Base-by-base conservation (phyloP, 2,797 vertebrate species). In the Squalus acanthias region DNA sequence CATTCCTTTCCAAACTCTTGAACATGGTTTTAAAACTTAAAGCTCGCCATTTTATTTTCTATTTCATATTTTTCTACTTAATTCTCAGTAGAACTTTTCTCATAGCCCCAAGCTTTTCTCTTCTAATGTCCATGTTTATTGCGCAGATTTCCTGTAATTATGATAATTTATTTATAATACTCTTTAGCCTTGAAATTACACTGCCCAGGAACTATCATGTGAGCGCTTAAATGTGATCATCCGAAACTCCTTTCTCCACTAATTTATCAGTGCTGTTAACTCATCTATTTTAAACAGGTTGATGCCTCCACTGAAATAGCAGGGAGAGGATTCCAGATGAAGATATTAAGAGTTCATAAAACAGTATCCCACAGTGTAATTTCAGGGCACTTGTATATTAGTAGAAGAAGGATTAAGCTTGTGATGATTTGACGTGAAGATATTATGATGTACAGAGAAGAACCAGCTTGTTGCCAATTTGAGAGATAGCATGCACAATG, bases 341-440 rank as follows among this genome's bases (percentile, higher is more conserved):
- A 85, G 22, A 50, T 39, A 85, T 85, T 50, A 85, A 50, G 82
- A 24, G 82, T 22, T 85, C 82, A 85, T 85, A 50, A 85, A 50
- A 85, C 82, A 85, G 82, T 85, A 85, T 85, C 82, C 82, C 82
- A 85, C 82, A 50, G 82, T 85, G 82, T 85, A 85, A 85, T 85
- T 85, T 85, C 82, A 85, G 82, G 46, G 82, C 82, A 50, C 82
- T 85, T 50, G 82, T 85, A 85, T 50, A 85, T 85, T 85, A 85
- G 82, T 50, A 85, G 22, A 85, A 50, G 46, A 85, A 50, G 82
- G 82, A 85, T 85, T 85, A 85, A 85, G 82, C 82, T 85, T 46
- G 46, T 50, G 82, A 85, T 85, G 82, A 50, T 85, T 85, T 85
- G 46, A 85, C 82, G 50, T 85, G 82, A 8, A 85, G 82, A 85